Evolutionary conservation across 2,797 vertebrate genomes (phyloP).

Genomic region (Danionella dracula): DNA sequence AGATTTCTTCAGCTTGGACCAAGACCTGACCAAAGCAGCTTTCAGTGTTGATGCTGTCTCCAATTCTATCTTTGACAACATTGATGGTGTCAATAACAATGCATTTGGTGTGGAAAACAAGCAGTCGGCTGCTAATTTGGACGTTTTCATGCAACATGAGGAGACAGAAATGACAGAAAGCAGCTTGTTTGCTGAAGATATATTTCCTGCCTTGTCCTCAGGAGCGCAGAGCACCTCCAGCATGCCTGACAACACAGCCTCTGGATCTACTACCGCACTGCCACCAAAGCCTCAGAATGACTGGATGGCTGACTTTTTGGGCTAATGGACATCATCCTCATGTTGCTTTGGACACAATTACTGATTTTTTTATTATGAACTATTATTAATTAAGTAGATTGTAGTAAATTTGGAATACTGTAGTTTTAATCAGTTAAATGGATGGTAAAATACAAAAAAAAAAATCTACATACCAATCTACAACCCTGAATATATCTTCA

Average conservation of each 20-base stretch:
- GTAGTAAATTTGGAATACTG: too few relatives aligned
- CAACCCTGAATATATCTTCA: too few relatives aligned
- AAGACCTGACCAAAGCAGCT: neutral
- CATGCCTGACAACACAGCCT: constrained; percentile 25
- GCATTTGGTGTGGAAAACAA: constrained; percentile 21
- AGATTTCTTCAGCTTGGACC: constrained; percentile 17
- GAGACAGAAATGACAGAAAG: constrained; percentile 26
- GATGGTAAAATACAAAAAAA: too few relatives aligned
- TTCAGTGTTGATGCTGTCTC: constrained; percentile 30
- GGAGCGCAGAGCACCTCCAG: constrained; percentile 25
- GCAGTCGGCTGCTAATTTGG: constrained; percentile 26
- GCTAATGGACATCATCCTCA: constrained; percentile 31
- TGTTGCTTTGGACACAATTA: too few relatives aligned
- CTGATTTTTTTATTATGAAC: too few relatives aligned
- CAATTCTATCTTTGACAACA: constrained; percentile 53
- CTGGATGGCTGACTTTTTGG: constrained; percentile 71
- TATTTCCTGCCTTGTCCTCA: constrained; percentile 45
- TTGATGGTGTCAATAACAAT: constrained; percentile 22
- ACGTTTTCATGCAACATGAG: constrained; percentile 46
- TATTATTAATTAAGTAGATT: too few relatives aligned
- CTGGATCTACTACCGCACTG: constrained; percentile 33
- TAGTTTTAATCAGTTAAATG: too few relatives aligned
- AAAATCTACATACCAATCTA: too few relatives aligned
- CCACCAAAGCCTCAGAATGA: constrained; percentile 41
- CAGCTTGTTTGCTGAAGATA: constrained; percentile 50